Evolutionary conservation across 2,888 invertebrate genomes (phyloP).

Genomic region (Cosmia trapezina): DNA sequence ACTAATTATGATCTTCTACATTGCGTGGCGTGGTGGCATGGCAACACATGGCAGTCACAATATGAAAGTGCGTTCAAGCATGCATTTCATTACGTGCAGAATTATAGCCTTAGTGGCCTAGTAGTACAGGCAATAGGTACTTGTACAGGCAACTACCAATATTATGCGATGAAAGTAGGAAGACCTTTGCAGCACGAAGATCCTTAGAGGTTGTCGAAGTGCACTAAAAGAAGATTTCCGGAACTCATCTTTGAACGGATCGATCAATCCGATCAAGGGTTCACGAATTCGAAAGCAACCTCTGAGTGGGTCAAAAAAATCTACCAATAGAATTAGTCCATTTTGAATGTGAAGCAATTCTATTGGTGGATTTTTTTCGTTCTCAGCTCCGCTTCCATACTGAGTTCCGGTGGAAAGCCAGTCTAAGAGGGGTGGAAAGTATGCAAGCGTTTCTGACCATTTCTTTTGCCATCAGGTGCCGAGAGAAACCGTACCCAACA

Average conservation of each 20-base stretch:
- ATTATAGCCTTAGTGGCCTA: slow-evolving; percentile 27
- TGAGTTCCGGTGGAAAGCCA: not conserved
- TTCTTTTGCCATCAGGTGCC: slow-evolving; percentile 91
- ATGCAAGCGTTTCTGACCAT: not conserved
- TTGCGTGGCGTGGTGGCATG: slow-evolving; percentile 11
- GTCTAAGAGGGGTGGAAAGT: no score
- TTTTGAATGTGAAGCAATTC: not conserved
- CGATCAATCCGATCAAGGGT: not conserved
- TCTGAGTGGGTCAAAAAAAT: not conserved
- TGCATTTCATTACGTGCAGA: slow-evolving; percentile 33
- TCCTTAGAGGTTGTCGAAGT: not conserved
- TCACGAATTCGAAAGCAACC: not conserved
- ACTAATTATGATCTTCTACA: slow-evolving; percentile 36
- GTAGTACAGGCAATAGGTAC: slow-evolving; percentile 2
- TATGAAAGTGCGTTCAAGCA: slow-evolving; percentile 44
- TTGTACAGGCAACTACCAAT: not conserved
- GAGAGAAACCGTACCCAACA: slow-evolving; percentile 94
- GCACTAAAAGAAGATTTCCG: not conserved
- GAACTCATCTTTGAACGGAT: not conserved
- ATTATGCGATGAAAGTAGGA: slow-evolving; percentile 10
- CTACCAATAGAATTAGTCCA: not conserved
- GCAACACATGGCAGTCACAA: slow-evolving; percentile 36
- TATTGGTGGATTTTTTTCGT: not conserved
- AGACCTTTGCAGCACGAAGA: not conserved
- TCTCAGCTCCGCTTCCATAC: not conserved